These are phyloP conservation scores for Otolemur crassicaudatus DNA, from an alignment of 2,797 vertebrate genomes.

Conservation along the genomic window DNA sequence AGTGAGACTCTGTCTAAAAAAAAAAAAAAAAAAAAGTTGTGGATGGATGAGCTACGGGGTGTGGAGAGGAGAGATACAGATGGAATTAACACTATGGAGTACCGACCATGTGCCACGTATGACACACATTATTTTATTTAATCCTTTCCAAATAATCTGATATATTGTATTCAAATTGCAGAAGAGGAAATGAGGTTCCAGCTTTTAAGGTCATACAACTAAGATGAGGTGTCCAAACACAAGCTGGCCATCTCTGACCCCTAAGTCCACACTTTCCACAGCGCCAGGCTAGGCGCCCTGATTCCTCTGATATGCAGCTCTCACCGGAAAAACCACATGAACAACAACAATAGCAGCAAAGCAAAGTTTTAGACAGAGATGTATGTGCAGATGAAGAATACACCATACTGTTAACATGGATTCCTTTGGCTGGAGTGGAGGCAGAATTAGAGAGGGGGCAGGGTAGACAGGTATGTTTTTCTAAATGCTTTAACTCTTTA, in stretches of 20 bases:
- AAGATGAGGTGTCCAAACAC: too few relatives aligned
- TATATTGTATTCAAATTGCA: background rate
- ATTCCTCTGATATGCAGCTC: background rate
- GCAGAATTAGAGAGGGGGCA: background rate
- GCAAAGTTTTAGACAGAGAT: background rate
- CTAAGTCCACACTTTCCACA: background rate
- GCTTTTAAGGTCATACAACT: background rate
- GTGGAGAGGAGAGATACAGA: background rate
- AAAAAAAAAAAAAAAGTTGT: background rate
- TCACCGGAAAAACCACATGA: background rate
- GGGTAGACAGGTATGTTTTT: background rate
- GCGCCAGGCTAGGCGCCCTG: background rate
- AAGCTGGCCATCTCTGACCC: background rate
- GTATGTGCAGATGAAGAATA: background rate
- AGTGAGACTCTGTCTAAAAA: too few relatives aligned
- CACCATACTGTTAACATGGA: background rate
- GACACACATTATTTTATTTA: background rate
- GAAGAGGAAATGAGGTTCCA: background rate
- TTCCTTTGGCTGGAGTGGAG: background rate
- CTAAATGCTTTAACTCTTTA: conserved; percentile 13
- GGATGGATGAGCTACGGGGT: background rate
- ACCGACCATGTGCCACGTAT: background rate
- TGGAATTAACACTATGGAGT: background rate
- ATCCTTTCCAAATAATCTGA: background rate
- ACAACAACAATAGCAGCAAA: background rate